A percentile compares a stretch with the other conserved stretches of the same genome.
Evolutionary conservation across 1,140 invertebrate genomes (phyloP).

Genomic region (Plodia interpunctella): DNA sequence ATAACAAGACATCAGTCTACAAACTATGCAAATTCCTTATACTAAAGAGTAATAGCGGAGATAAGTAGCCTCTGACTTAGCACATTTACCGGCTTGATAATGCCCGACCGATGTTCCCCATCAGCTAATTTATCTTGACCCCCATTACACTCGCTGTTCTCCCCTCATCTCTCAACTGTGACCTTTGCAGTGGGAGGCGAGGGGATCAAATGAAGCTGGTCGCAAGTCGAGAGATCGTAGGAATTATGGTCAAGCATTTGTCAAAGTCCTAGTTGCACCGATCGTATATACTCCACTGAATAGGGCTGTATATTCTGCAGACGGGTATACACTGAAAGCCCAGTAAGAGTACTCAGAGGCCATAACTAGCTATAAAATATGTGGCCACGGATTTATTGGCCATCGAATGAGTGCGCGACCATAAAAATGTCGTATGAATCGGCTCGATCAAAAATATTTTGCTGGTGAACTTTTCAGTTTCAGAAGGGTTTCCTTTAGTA

Average conservation of each 20-base stretch:
- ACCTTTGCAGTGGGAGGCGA: conserved; percentile 9
- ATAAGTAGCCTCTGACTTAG: conserved; percentile 53
- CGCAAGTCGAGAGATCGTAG: conserved; percentile 30
- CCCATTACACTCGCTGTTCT: conserved; percentile 1
- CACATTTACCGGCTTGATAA: conserved; percentile 48
- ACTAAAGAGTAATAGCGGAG: conserved; percentile 46
- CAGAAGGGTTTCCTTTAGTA: no score
- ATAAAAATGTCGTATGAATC: neutral
- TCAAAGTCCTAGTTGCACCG: conserved; percentile 42
- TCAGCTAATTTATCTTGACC: conserved; percentile 31
- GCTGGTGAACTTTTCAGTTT: neutral
- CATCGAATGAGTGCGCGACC: neutral
- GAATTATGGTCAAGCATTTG: conserved; percentile 47
- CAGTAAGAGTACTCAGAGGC: neutral
- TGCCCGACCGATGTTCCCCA: conserved; percentile 42
- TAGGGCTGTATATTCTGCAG: neutral
- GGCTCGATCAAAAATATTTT: neutral
- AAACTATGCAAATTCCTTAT: conserved; percentile 43
- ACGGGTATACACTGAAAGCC: neutral
- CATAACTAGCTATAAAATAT: neutral
- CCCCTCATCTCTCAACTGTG: conserved; percentile 6
- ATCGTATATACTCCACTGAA: conserved; percentile 26
- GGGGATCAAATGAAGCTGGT: conserved; percentile 24
- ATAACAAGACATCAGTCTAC: conserved; percentile 11
- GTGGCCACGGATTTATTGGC: neutral